Conservation (phyloP, 2,797 vertebrate species). For the Danio kyathit region DNA sequence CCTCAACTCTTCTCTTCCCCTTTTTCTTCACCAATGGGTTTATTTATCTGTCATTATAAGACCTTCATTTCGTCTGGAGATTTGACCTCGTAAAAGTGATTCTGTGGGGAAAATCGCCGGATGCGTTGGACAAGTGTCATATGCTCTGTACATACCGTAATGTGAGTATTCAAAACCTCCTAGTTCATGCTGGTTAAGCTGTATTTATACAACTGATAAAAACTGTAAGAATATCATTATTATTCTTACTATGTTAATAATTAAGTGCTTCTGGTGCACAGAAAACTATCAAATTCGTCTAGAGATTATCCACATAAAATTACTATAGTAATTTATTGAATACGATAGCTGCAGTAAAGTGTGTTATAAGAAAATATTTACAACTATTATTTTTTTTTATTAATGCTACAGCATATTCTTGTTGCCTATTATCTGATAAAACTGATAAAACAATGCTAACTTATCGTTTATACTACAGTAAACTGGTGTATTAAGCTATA, state of each 20-base stretch:
- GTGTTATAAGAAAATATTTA: too few species aligned
- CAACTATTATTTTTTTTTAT: too few species aligned
- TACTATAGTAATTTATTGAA: too few species aligned
- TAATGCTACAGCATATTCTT: too few species aligned
- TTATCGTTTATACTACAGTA: too few species aligned
- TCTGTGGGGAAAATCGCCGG: not conserved
- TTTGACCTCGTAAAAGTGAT: slow-evolving; percentile 9
- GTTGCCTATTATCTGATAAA: too few species aligned
- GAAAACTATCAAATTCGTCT: not conserved
- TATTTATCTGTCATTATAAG: not conserved
- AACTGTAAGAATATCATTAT: not conserved
- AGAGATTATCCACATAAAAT: too few species aligned
- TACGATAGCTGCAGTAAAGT: too few species aligned
- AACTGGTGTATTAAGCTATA: too few species aligned
- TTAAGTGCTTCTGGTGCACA: too few species aligned
- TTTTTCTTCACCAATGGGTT: not conserved
- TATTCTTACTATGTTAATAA: not conserved
- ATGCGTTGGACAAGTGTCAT: slow-evolving; percentile 26
- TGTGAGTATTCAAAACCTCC: slow-evolving; percentile 32
- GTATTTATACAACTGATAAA: not conserved
- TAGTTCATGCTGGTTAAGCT: not conserved
- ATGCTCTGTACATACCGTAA: slow-evolving; percentile 40
- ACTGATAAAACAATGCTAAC: too few species aligned
- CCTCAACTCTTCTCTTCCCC: not conserved
- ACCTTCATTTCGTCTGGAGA: not conserved